Percentiles rank a stretch among this genome's conserved stretches.
phyloP scores from a whole-genome alignment of 2,888 invertebrate genomes.

The Eupithecia abbreviata region DNA sequence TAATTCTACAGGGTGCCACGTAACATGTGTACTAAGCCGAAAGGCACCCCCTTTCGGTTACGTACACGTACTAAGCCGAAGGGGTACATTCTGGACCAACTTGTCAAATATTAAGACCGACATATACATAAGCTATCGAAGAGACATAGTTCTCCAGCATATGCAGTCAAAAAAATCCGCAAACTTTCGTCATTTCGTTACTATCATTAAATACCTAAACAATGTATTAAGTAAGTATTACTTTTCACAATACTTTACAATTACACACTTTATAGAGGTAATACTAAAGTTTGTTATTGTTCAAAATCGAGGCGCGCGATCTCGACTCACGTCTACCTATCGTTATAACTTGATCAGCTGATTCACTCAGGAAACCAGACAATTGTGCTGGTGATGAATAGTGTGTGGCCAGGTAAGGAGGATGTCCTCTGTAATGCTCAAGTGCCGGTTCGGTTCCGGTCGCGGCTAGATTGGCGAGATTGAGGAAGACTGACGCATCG shows the following conservation, averaged over 20 bases:
- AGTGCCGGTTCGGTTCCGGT: slow-evolving; percentile 16
- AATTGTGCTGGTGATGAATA: slow-evolving; percentile 5
- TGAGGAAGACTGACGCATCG: slow-evolving; percentile 17
- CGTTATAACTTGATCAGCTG: slow-evolving; percentile 14
- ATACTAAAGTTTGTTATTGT: neutral
- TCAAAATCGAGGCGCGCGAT: neutral
- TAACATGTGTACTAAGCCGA: no score
- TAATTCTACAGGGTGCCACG: no score
- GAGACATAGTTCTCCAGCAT: no score
- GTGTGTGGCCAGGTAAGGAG: slow-evolving; percentile 23
- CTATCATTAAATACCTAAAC: neutral
- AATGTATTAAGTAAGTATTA: neutral
- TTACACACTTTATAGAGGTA: neutral
- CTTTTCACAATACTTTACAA: neutral
- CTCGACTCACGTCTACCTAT: neutral
- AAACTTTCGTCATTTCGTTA: neutral
- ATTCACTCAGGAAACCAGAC: slow-evolving; percentile 26
- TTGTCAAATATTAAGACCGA: no score
- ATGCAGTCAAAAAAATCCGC: no score
- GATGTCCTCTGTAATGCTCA: slow-evolving; percentile 15
- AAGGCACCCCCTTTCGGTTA: no score
- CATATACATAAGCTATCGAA: no score
- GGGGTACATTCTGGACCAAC: no score
- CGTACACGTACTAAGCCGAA: no score
- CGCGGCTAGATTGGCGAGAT: slow-evolving; percentile 19